Percentiles rank a stretch among this genome's conserved stretches.
phyloP scores from a whole-genome alignment of 92 coral and sea anemone species.

The Actinostola sp. region DNA sequence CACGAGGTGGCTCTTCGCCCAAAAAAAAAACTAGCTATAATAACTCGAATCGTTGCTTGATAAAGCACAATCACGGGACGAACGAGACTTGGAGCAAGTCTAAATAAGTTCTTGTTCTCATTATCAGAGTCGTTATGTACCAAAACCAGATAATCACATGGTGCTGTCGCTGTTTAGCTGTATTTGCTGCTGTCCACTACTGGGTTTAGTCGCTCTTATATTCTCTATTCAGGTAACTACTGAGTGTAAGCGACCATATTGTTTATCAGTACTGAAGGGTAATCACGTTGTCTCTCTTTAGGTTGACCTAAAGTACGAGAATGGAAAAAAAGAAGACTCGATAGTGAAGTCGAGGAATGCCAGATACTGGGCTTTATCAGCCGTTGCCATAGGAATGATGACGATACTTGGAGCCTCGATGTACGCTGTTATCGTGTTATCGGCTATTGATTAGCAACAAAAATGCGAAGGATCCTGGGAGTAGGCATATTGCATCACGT shows the following conservation, averaged over 20 bases:
- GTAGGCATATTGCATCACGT: too few relatives aligned
- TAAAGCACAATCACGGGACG: too few relatives aligned
- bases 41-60: too few relatives aligned
- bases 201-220: constrained; percentile 55
- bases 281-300: constrained; percentile 2
- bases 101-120: not conserved
- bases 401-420: constrained; percentile 46
- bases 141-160: constrained; percentile 66
- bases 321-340: constrained; percentile 63
- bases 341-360: constrained; percentile 48
- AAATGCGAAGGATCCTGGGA: too few relatives aligned
- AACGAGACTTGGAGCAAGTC: not conserved
- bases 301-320: constrained; percentile 66
- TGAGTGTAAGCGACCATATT: too few relatives aligned
- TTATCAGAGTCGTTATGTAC: constrained; percentile 38
- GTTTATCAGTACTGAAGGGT: too few relatives aligned
- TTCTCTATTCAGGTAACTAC: constrained; percentile 60
- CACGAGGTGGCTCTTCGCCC: too few relatives aligned
- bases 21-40: too few relatives aligned
- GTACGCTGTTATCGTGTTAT: constrained; percentile 27
- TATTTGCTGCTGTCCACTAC: constrained; percentile 51
- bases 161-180: constrained; percentile 49
- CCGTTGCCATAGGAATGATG: constrained; percentile 62
- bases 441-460: not conserved
- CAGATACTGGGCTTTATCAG: constrained; percentile 57